phyloP scores from a whole-genome alignment of 2,888 invertebrate genomes.

The Arctia plantaginis region DNA sequence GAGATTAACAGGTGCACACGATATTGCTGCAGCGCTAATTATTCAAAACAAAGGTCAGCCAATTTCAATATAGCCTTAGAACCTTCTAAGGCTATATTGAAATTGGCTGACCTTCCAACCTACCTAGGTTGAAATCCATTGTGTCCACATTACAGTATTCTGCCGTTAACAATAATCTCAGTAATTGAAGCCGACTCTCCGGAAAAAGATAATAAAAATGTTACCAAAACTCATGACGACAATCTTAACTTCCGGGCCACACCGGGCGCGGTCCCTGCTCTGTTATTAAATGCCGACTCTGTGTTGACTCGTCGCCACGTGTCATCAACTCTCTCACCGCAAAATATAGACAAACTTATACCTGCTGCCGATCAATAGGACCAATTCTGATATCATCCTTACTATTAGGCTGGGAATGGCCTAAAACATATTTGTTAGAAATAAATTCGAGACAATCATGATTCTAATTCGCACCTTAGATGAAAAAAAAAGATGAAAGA shows the following conservation, averaged over 20 bases:
- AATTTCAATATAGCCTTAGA: not conserved
- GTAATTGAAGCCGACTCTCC: conserved; percentile 66
- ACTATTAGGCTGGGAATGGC: conserved; percentile 52
- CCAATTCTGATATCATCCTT: conserved; percentile 13
- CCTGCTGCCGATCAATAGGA: conserved; percentile 34
- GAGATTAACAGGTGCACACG: not conserved
- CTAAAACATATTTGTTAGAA: conserved; percentile 17
- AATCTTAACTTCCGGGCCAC: conserved; percentile 82
- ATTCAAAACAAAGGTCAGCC: not conserved
- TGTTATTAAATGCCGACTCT: conserved; percentile 69
- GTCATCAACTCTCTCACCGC: conserved; percentile 67
- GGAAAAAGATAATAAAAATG: conserved; percentile 69
- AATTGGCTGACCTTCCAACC: not conserved
- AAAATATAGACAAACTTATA: conserved; percentile 55
- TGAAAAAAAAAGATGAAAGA: conserved; percentile 70
- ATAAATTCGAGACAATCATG: conserved; percentile 49
- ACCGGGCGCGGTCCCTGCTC: conserved; percentile 62
- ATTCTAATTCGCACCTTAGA: conserved; percentile 68
- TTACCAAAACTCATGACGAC: conserved; percentile 71
- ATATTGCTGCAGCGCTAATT: not conserved
- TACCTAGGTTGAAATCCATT: conserved; percentile 23
- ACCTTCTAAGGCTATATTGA: not conserved
- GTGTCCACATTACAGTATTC: conserved; percentile 46
- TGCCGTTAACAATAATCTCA: conserved; percentile 54
- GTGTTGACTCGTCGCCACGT: conserved; percentile 66